Conservation (phyloP, 2,888 invertebrate genomes). For the Malachius bipustulatus region DNA sequence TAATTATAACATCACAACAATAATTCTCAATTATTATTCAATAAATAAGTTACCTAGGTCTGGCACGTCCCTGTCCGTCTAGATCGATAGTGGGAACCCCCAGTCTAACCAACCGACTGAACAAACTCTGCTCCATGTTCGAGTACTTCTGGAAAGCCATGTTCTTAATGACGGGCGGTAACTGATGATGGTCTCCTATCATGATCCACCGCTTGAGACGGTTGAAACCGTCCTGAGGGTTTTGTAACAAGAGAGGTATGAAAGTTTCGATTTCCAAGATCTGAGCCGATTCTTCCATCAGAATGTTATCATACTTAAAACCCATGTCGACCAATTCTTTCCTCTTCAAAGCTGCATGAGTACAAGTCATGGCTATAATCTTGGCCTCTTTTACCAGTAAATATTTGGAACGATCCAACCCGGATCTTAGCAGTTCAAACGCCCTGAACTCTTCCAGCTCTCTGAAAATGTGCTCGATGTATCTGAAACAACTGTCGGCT, state of each 20-base stretch:
- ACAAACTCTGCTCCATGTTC: constrained; percentile 99
- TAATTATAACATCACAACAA: background rate
- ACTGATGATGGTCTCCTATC: constrained; percentile 99
- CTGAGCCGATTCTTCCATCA: constrained; percentile 99
- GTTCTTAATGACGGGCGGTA: constrained; percentile 99
- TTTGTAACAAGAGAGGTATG: constrained; percentile 95
- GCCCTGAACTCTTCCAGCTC: constrained; percentile 97
- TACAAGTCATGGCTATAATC: constrained; percentile 99
- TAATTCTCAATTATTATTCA: background rate
- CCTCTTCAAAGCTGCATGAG: constrained; percentile 94
- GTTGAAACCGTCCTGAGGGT: constrained; percentile 92
- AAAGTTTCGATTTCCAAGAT: constrained; percentile 99
- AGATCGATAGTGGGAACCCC: constrained; percentile 96
- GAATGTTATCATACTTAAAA: constrained; percentile 96
- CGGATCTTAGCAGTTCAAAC: constrained; percentile 90
- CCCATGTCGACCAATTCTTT: constrained; percentile 91
- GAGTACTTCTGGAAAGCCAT: constrained; percentile 99
- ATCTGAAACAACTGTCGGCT: constrained; percentile 87
- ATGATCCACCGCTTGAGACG: constrained; percentile 98
- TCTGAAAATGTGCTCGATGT: constrained; percentile 90
- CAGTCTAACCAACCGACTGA: constrained; percentile 88
- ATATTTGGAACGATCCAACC: constrained; percentile 92
- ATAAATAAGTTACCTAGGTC: constrained; percentile 51
- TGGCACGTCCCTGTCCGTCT: constrained; percentile 93
- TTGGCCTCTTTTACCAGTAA: constrained; percentile 96